A percentile compares a stretch with the other conserved stretches of the same genome.
Conservation (phyloP, 2,888 invertebrate genomes). For the Tenodera sinensis region DNA sequence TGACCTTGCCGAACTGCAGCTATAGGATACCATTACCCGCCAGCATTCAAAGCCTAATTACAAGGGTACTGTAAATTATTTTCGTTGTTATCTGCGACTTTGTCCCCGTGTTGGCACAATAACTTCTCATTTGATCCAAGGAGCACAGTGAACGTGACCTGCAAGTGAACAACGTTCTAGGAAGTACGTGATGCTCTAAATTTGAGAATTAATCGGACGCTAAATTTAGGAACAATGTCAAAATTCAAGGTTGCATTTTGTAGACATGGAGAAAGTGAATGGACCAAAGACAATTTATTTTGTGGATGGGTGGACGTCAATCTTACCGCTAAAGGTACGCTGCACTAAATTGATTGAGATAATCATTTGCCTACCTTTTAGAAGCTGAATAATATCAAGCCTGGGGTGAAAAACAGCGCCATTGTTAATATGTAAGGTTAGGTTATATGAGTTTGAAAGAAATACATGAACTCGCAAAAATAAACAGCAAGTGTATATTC, state of each 20-base stretch:
- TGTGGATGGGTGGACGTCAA: conserved; percentile 73
- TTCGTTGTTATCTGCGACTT: not conserved
- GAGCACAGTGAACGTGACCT: not conserved
- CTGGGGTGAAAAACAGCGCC: too few species aligned
- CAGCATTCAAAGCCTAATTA: not conserved
- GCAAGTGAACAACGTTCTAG: not conserved
- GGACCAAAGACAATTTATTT: conserved; percentile 69
- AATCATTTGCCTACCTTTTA: too few species aligned
- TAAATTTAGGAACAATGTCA: conserved; percentile 37
- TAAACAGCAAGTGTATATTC: too few species aligned
- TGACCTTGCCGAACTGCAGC: not conserved
- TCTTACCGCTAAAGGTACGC: conserved; percentile 63
- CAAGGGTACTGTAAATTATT: not conserved
- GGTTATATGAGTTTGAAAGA: too few species aligned
- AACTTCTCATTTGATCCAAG: not conserved
- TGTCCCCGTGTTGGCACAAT: not conserved
- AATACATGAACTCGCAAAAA: too few species aligned
- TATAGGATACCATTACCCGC: not conserved
- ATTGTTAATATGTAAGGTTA: too few species aligned
- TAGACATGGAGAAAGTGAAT: conserved; percentile 72
- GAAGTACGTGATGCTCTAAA: not conserved
- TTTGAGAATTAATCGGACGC: conserved; percentile 41
- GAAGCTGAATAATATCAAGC: too few species aligned
- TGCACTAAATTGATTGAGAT: not conserved
- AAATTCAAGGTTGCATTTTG: conserved; percentile 65